Conservation (phyloP, 2,113 vertebrate species). For the Pseudopipra pipra region DNA sequence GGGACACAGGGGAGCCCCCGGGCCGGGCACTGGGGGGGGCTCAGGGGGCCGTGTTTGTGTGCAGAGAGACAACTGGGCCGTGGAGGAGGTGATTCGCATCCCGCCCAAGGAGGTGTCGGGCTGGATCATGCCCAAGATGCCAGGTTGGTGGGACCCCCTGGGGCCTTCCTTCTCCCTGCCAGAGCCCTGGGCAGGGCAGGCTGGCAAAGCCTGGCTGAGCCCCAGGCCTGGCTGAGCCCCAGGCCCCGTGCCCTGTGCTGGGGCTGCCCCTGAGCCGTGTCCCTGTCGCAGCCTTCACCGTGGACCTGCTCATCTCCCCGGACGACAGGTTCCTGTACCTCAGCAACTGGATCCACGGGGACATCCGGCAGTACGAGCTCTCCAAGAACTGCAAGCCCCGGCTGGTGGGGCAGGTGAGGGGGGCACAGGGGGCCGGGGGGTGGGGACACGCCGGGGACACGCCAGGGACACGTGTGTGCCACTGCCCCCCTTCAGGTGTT, state of each 20-base stretch:
- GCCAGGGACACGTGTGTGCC: accelerated
- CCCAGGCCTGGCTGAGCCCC: no score
- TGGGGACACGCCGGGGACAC: accelerated
- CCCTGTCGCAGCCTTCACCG: slow-evolving; percentile 79
- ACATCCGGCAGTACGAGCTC: slow-evolving; percentile 93
- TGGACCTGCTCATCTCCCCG: slow-evolving; percentile 86
- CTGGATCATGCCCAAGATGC: slow-evolving; percentile 14
- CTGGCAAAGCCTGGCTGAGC: background rate
- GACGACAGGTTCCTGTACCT: slow-evolving; percentile 90
- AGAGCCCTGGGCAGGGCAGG: accelerated
- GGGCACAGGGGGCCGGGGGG: background rate
- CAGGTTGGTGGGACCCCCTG: background rate
- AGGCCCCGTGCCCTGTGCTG: background rate
- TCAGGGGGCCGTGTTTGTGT: background rate
- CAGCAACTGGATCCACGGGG: slow-evolving; percentile 92
- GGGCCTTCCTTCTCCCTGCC: background rate
- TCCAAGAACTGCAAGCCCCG: slow-evolving; percentile 76
- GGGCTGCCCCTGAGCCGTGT: background rate
- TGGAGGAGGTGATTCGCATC: slow-evolving; percentile 1
- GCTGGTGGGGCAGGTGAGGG: slow-evolving; percentile 82
- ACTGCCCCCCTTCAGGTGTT: slow-evolving; percentile 79
- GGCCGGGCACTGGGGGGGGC: background rate
- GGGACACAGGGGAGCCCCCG: background rate
- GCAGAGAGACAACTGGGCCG: background rate
- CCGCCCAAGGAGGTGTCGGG: background rate